Evolutionary conservation across 1,140 invertebrate species (phyloP).

Genomic region (Drosophila virilis): DNA sequence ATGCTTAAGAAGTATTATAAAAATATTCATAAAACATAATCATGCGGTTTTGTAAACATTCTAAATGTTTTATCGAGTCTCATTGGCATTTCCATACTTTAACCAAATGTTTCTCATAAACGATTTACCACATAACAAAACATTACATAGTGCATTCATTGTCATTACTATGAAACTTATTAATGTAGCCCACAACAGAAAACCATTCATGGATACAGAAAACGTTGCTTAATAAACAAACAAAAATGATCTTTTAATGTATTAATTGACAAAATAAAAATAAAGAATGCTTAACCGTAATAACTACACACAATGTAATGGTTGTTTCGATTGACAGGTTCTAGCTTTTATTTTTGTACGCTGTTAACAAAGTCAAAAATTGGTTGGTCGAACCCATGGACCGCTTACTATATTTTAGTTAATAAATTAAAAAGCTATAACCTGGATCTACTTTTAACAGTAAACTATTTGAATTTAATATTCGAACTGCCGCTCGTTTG

Average conservation of each 20-base stretch:
- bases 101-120: constrained; percentile 66
- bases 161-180: constrained; percentile 63
- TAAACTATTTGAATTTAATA: background rate
- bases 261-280: constrained; percentile 70
- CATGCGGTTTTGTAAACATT: constrained; percentile 78
- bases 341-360: background rate
- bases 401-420: too few relatives aligned
- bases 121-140: constrained; percentile 32
- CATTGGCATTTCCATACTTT: constrained; percentile 70
- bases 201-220: constrained; percentile 61
- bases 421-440: too few relatives aligned
- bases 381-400: too few relatives aligned
- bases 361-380: too few relatives aligned
- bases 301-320: constrained; percentile 25
- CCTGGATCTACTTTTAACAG: too few relatives aligned
- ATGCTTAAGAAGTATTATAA: constrained; percentile 81
- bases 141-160: constrained; percentile 61
- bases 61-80: constrained; percentile 74
- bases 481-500: background rate
- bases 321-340: background rate
- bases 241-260: constrained; percentile 77
- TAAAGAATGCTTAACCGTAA: constrained; percentile 83
- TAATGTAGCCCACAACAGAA: constrained; percentile 65
- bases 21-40: constrained; percentile 68
- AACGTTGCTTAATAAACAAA: constrained; percentile 76